Evolutionary conservation across 1,140 invertebrate genomes (phyloP), one percentile per base, ranked within the genome.

Genomic region (Sycobia sp.): DNA sequence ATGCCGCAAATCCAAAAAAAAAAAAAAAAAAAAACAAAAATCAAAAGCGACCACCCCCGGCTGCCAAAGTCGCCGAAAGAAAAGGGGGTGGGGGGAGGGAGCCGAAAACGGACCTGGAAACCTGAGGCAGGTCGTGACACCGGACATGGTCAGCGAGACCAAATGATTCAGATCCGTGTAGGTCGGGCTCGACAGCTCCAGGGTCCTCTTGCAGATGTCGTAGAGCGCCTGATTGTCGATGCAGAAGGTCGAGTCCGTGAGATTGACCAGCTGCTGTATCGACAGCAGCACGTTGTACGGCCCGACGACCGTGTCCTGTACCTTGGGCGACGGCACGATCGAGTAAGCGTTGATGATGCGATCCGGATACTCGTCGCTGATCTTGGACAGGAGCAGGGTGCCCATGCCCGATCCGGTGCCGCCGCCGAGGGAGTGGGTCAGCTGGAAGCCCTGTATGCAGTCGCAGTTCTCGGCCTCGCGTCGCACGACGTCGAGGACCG

Each of bases 321-420:
- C 89, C 66, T 75, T 91, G 0, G 90, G 88, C 0, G 90, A 91
- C 3, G 92, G 92, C n/a, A 93, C 86, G 36, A 94, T 89, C 64
- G 88, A 90, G 75, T 91, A 94, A 0, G 91, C 91, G 71, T 90
- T 90, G 85, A 93, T 89, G 65, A 93, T 91, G 58, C 90, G 76
- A 72, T 92, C 90, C 2, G 91, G 87, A 67, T 89, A 90, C 70
- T 89, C 87, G 67, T 89, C 88, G 58, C 86, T 74, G 22, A 90
- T 86, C 71, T 88, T 88, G 3, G 76, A 88, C 67, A 90, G 85
- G 0, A 91, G 75, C 9, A 90, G 75, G 0, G 89, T 88, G 8
- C 89, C 88, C 78, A 90, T 82, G 3, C 90, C 90, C 18, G 89
- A 88, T 0, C 91, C 91, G 54, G 91, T 92, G 70, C 82, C 90